Evolutionary conservation across 2,888 invertebrate genomes (phyloP).

Genomic region (Gastracanthus pulcherrimus): DNA sequence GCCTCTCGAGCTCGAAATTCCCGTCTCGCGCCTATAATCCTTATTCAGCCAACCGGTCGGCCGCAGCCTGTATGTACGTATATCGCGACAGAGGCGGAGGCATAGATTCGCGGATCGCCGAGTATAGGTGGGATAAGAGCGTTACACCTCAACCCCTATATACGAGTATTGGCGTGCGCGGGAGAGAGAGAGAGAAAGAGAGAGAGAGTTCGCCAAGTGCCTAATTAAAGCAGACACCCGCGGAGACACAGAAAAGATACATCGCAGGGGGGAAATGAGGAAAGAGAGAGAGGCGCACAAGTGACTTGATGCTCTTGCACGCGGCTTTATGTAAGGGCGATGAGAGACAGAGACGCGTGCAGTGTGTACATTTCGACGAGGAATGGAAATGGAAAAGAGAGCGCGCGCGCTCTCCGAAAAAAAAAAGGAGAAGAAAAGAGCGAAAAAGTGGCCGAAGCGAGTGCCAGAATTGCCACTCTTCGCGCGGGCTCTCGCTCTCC

Average conservation of each 20-base stretch:
- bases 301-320: constrained; percentile 37
- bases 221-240: constrained; percentile 79
- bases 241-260: constrained; percentile 67
- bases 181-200: too few species aligned
- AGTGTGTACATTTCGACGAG: constrained; percentile 10
- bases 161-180: constrained; percentile 48
- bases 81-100: too few species aligned
- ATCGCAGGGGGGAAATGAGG: constrained; percentile 41
- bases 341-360: neutral
- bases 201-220: constrained; percentile 78
- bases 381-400: constrained; percentile 49
- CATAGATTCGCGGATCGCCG: constrained; percentile 71
- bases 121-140: constrained; percentile 71
- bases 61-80: too few species aligned
- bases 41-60: constrained; percentile 75
- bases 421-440: constrained; percentile 70
- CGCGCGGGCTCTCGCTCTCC: constrained; percentile 69
- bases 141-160: too few species aligned
- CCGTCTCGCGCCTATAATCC: constrained; percentile 71
- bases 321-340: constrained; percentile 36
- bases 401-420: too few species aligned
- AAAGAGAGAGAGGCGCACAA: constrained; percentile 64
- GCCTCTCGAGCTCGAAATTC: constrained; percentile 49
- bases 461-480: constrained; percentile 77
- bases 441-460: constrained; percentile 72